Base-by-base conservation (phyloP, 2,797 vertebrate genomes). In the Serranus cabrilla region DNA sequence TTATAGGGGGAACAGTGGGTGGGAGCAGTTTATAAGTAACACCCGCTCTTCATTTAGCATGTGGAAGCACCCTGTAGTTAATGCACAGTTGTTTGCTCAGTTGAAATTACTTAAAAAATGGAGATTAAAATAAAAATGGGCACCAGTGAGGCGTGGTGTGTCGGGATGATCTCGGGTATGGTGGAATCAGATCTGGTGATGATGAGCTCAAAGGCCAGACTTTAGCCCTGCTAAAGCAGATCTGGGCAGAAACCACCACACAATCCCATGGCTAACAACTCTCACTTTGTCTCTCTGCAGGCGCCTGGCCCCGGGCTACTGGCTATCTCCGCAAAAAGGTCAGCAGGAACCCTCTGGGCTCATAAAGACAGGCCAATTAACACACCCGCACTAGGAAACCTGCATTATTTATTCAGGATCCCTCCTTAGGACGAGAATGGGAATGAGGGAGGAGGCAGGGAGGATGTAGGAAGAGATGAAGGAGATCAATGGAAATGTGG, bases 301-400 rank as follows among this genome's bases (percentile, higher is more conserved):
- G 88, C 80, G 23, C 71, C 69, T 78, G 84, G 88, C 81, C 56
- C 50, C 2, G 45, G 83, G 83, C 89, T 81, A 79, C 74, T 49
- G 59, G 83, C 87, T 83, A 81, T 80, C 80, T 84, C 84, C 20
- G 50, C 58, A 84, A 93, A 68, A 92, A 94, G 94, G 94, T 95
- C 94, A 94, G 84, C 45, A 20, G 25, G 61, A 87, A 85, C 85
- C 87, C 90, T 79, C 80, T 69, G 78, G 76, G 69, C 90, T 92
- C 86, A 80, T 93, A 85, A 92, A 90, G 91, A 92, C 91, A 92
- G 87, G 87, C 93, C 93, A 95, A 95, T 95, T 95, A 95, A 95
- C 89, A 72, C 80, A 68, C 60, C 80, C 88, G 54, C 90, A 76
- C 82, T 85, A 56, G 74, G 87, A 92, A 92, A 82, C 67, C 55